These are phyloP conservation scores for Oscheius sp. DNA, from an alignment of 2,888 invertebrate genomes.

Conservation along the genomic window DNA sequence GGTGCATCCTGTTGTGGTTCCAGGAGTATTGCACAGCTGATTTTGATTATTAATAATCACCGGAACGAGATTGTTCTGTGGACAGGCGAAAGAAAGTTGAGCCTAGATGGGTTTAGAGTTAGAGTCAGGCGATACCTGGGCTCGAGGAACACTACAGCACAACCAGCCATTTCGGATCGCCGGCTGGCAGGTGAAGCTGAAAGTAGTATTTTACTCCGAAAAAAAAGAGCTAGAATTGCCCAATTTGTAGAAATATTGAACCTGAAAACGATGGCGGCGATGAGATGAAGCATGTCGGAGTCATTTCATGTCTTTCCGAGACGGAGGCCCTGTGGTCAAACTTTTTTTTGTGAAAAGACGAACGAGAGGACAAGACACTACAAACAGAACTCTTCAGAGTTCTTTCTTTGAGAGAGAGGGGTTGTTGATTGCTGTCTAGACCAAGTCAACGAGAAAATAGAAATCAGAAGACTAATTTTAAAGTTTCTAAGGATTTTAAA, in stretches of 20 bases:
- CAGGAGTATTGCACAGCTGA: conserved; percentile 8
- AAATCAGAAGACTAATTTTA: background rate
- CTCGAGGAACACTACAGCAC: conserved; percentile 20
- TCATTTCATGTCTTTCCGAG: conserved; percentile 17
- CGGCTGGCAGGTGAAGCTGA: conserved; percentile 32
- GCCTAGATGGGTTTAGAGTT: conserved; percentile 12
- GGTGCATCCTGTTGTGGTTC: background rate
- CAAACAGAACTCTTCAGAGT: background rate
- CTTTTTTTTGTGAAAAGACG: conserved; percentile 10
- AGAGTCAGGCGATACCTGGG: conserved; percentile 11
- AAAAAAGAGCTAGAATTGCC: background rate
- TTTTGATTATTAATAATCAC: conserved; percentile 10
- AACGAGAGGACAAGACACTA: background rate
- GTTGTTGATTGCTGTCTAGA: background rate
- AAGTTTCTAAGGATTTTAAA: background rate
- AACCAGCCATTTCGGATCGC: conserved; percentile 27
- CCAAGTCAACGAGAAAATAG: background rate
- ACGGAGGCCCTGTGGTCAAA: conserved; percentile 19
- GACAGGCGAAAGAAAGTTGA: conserved; percentile 18
- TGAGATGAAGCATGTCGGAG: conserved; percentile 28
- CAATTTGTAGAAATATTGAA: background rate
- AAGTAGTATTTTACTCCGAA: background rate
- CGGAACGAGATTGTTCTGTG: conserved; percentile 9
- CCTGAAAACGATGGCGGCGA: conserved; percentile 25
- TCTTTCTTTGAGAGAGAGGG: background rate